A percentile compares a stretch with the other conserved stretches of the same genome.
phyloP scores from a whole-genome alignment of 2,113 vertebrate genomes.

The Salvelinus fontinalis region DNA sequence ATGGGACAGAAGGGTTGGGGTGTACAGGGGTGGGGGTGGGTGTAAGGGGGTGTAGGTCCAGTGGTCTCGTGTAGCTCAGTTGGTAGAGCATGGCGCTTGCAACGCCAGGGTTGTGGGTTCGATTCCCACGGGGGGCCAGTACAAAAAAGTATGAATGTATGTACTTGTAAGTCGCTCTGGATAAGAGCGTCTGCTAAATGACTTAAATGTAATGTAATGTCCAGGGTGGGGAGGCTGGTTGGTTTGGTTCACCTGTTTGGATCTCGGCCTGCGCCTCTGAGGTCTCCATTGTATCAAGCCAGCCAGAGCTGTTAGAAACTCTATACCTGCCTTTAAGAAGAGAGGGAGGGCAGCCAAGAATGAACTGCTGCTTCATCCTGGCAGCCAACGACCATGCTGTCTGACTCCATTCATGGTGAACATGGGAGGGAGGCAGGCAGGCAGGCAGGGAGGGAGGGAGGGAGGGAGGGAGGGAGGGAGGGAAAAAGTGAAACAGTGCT shows the following conservation, averaged over 20 bases:
- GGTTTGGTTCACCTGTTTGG: conserved; percentile 61
- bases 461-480: conserved; percentile 23
- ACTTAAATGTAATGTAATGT: too few relatives aligned
- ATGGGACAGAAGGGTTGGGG: conserved; percentile 25
- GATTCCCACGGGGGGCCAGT: too few relatives aligned
- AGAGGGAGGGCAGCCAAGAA: conserved; percentile 77
- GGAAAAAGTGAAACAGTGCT: conserved; percentile 31
- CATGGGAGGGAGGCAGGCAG: conserved; percentile 32
- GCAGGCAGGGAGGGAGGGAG: conserved; percentile 12
- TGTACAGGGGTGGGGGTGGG: conserved; percentile 14
- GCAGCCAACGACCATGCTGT: conserved; percentile 68
- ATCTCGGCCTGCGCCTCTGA: conserved; percentile 63
- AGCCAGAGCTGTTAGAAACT: conserved; percentile 77
- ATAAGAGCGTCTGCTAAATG: too few relatives aligned
- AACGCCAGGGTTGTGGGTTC: too few relatives aligned
- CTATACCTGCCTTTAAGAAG: conserved; percentile 77
- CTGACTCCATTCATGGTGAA: conserved; percentile 70
- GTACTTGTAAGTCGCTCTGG: too few relatives aligned
- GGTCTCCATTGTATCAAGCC: conserved; percentile 73
- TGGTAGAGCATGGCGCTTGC: too few relatives aligned
- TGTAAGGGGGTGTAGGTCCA: background rate
- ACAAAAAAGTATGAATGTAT: too few relatives aligned
- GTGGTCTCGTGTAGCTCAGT: too few relatives aligned
- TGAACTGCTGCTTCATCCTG: conserved; percentile 77
- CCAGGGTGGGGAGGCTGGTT: conserved; percentile 58